Evolutionary conservation across 2,797 vertebrate genomes (phyloP).

Genomic region (Scleropages formosus): DNA sequence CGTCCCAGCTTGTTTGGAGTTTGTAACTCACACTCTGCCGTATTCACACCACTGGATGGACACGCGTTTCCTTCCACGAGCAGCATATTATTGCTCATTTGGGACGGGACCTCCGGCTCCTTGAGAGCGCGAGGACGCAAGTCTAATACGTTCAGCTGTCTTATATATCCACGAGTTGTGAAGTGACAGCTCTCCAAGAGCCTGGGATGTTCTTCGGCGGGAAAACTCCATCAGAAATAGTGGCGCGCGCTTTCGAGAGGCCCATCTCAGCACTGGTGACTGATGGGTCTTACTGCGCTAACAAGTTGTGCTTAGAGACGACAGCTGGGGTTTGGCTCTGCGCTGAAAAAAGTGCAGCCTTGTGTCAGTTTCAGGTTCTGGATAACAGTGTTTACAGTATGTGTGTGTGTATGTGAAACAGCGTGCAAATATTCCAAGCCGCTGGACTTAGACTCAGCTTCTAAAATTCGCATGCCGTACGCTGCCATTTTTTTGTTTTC

Average conservation of each 20-base stretch:
- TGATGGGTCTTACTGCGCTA: slow-evolving; percentile 28
- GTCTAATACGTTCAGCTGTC: slow-evolving; percentile 31
- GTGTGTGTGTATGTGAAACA: slow-evolving; percentile 5
- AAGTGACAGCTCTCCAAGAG: slow-evolving; percentile 20
- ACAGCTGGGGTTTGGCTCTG: slow-evolving; percentile 63
- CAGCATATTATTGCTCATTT: slow-evolving; percentile 2
- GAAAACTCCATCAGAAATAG: slow-evolving; percentile 30
- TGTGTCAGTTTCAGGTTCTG: slow-evolving; percentile 35
- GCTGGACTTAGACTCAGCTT: slow-evolving; percentile 6
- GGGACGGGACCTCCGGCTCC: slow-evolving; percentile 5
- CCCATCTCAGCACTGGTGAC: not conserved
- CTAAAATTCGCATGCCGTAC: slow-evolving; percentile 8
- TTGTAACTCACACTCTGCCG: slow-evolving; percentile 24
- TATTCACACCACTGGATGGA: slow-evolving; percentile 25
- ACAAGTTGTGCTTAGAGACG: slow-evolving; percentile 54
- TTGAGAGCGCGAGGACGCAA: slow-evolving; percentile 24
- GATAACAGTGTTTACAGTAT: slow-evolving; percentile 9
- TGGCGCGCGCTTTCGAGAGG: not conserved
- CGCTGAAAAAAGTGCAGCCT: slow-evolving; percentile 62
- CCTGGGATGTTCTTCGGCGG: slow-evolving; percentile 28
- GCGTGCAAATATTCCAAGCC: slow-evolving; percentile 23
- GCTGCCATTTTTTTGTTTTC: not conserved
- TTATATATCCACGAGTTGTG: not conserved
- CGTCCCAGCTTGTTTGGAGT: slow-evolving; percentile 20
- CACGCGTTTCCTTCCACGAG: slow-evolving; percentile 26